Conservation (phyloP, 1,140 invertebrate genomes). For the Trichonephila clavata region DNA sequence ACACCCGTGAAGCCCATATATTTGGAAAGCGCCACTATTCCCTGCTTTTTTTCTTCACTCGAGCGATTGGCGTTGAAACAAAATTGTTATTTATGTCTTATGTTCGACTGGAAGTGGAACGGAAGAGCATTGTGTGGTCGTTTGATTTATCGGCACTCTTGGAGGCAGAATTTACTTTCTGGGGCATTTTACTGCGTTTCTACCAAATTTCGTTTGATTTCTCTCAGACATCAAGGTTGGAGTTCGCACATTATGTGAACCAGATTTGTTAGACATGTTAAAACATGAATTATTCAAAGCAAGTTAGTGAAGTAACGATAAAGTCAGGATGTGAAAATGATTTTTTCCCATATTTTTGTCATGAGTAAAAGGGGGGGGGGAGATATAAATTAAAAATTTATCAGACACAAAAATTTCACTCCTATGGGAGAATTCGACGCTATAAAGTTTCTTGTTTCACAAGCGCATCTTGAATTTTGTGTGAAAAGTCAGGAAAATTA, state of each 20-base stretch:
- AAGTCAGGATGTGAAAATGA: neutral
- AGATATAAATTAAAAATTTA: neutral
- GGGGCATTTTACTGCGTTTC: constrained; percentile 35
- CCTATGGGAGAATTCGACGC: neutral
- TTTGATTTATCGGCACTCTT: constrained; percentile 31
- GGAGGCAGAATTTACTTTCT: constrained; percentile 17
- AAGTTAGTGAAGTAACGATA: neutral
- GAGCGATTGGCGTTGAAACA: constrained; percentile 22
- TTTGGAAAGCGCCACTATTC: neutral
- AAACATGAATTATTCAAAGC: neutral
- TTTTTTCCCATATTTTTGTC: neutral
- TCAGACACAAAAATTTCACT: neutral
- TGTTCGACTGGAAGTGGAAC: neutral
- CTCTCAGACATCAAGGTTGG: neutral
- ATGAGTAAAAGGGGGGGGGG: neutral
- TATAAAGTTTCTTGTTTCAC: no score
- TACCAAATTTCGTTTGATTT: neutral
- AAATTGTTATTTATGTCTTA: constrained; percentile 47
- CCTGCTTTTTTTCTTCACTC: constrained; percentile 34
- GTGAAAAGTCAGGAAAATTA: no score
- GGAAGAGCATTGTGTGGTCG: neutral
- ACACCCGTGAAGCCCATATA: constrained; percentile 51
- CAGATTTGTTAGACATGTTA: neutral
- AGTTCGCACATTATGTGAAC: neutral
- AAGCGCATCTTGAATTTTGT: no score